Conservation (phyloP, 2,888 invertebrate species). For the Nemapogon koenigi region DNA sequence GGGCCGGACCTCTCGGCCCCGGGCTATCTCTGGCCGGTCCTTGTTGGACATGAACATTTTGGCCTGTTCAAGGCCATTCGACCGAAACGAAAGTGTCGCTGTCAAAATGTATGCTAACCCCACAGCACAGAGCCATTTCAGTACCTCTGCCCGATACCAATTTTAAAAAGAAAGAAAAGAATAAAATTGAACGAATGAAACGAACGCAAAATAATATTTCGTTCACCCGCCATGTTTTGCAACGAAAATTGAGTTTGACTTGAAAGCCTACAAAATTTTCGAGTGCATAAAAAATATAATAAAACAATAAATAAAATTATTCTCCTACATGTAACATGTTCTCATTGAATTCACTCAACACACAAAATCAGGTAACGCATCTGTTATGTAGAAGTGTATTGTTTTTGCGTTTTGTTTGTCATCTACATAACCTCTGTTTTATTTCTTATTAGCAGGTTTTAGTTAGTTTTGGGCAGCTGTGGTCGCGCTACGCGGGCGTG, state of each 20-base stretch:
- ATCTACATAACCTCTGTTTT: constrained; percentile 39
- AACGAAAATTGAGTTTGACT: constrained; percentile 46
- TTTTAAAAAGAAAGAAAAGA: no score
- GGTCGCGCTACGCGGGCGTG: constrained; percentile 46
- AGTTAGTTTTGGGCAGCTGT: constrained; percentile 57
- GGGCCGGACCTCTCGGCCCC: no score
- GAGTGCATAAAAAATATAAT: constrained; percentile 53
- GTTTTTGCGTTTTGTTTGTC: constrained; percentile 26
- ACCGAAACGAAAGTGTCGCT: no score
- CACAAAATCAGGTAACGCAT: constrained; percentile 55
- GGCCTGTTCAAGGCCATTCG: no score
- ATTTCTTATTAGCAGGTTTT: constrained; percentile 48
- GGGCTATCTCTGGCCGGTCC: no score
- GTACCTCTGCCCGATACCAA: no score
- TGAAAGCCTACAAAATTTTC: constrained; percentile 62
- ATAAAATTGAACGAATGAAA: no score
- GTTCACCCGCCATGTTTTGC: constrained; percentile 31
- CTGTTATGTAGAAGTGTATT: background rate
- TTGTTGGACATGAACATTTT: no score
- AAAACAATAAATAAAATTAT: constrained; percentile 40
- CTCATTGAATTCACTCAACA: constrained; percentile 61
- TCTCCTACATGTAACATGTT: constrained; percentile 62
- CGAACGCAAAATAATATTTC: no score
- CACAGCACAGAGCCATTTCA: no score
- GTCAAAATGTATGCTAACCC: no score